These are phyloP conservation scores for Drymonia ruficornis DNA, from an alignment of 2,888 invertebrate genomes.

Conservation along the genomic window DNA sequence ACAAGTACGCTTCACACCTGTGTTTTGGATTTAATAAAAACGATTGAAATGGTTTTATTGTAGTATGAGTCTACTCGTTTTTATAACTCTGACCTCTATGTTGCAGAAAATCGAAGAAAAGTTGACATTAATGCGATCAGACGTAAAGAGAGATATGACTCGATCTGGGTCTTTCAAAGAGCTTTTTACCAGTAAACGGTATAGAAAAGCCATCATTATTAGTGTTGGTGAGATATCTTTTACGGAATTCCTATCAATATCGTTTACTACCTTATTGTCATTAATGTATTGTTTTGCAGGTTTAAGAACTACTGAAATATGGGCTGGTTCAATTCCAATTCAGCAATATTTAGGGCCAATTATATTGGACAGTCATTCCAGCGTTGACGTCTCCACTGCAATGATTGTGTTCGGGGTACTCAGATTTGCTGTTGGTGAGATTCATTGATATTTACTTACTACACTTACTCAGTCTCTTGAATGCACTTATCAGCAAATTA, in stretches of 20 bases:
- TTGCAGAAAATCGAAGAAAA: conserved; percentile 59
- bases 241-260: no score
- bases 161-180: conserved; percentile 71
- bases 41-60: not conserved
- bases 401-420: conserved; percentile 62
- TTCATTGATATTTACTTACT: not conserved
- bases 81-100: no score
- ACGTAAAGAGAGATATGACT: conserved; percentile 75
- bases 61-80: not conserved
- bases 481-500: no score
- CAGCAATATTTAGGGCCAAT: conserved; percentile 66
- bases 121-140: conserved; percentile 56
- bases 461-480: not conserved
- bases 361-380: conserved; percentile 55
- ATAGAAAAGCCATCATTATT: conserved; percentile 72
- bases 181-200: conserved; percentile 74
- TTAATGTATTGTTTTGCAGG: no score
- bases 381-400: conserved; percentile 47
- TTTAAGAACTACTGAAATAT: conserved; percentile 59
- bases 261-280: no score
- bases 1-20: no score
- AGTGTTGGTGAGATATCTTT: conserved; percentile 62
- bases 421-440: conserved; percentile 59
- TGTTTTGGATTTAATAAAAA: no score
- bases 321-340: conserved; percentile 59